These are phyloP conservation scores for Linnaemya tessellans DNA, from an alignment of 2,888 invertebrate species.

Conservation along the genomic window DNA sequence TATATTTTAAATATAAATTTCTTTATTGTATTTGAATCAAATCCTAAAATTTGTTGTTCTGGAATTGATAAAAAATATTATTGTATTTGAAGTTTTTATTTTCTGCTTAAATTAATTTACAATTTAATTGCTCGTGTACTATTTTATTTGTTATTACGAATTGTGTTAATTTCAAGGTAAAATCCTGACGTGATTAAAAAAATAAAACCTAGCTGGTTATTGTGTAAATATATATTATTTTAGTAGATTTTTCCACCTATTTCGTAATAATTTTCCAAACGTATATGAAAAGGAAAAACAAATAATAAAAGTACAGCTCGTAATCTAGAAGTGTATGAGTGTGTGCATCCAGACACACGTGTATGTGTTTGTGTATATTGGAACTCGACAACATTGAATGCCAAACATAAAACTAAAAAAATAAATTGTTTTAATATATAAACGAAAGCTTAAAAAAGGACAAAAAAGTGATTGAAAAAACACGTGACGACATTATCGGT, in stretches of 20 bases:
- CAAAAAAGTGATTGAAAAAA: neutral
- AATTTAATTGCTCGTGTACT: neutral
- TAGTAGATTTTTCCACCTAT: constrained; percentile 27
- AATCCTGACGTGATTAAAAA: constrained; percentile 1
- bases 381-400: constrained; percentile 35
- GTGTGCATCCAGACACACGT: neutral
- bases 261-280: constrained; percentile 50
- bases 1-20: too few relatives aligned
- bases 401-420: constrained; percentile 34
- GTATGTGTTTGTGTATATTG: neutral
- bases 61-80: neutral
- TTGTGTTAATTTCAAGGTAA: constrained; percentile 59
- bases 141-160: constrained; percentile 16
- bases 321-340: constrained; percentile 28
- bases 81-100: neutral
- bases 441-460: constrained; percentile 27
- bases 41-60: neutral
- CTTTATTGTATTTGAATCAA: too few relatives aligned
- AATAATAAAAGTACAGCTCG: constrained; percentile 49
- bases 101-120: constrained; percentile 15
- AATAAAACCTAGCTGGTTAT: neutral
- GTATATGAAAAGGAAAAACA: constrained; percentile 56
- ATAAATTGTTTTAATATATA: neutral
- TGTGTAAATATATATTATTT: constrained; percentile 18
- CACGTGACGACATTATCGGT: constrained; percentile 52